Base-by-base conservation (phyloP, 2,113 vertebrate species). In the Picathartes gymnocephalus region DNA sequence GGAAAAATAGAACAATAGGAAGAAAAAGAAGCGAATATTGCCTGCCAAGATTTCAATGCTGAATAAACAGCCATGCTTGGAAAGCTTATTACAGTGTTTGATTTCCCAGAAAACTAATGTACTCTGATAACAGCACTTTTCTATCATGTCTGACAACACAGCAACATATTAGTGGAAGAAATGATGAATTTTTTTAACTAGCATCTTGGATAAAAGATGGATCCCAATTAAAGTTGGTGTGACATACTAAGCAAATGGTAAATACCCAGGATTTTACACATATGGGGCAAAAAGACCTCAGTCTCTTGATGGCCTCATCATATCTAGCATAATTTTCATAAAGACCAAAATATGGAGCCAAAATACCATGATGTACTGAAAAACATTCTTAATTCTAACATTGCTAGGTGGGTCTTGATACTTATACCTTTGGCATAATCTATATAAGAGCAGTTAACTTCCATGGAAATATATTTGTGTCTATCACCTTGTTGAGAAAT, bases 341-440 rank as follows among this genome's bases (percentile, higher is more conserved):
- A 82, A 31, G 17, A 86, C 10, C 39, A 65, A 51, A 62, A 78
- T 78, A 42, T 11, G 7, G 42, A 62, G 4, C 2, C 11, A n/a
- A 72, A 73, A 80, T 71, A 54, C 18, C 1, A 1, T 6, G 6
- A 30, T 35, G 62, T 23, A 70, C 24, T 19, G 19, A 81, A 56
- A 6, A 65, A 35, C 22, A 16, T 17, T 81, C 33, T 89, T n/a
- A 19, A 65, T 81, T 91, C 19, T 53, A 2, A 39, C 40, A 22
- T 42, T 74, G 15, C 11, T 60, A 60, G n/a, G 2, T 74, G 58
- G 4, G 11, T 45, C 13, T 42, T 0, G 0, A 44, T 47, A 68
- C 4, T 27, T 15, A 17, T 24, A 57, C 2, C 14, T 71, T 60
- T 51, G 69, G 61, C 11, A 28, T 18, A 48, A 39, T 31, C 10